Evolutionary conservation across 1,140 invertebrate genomes (phyloP).

Genomic region (Zaprionus taronus): DNA sequence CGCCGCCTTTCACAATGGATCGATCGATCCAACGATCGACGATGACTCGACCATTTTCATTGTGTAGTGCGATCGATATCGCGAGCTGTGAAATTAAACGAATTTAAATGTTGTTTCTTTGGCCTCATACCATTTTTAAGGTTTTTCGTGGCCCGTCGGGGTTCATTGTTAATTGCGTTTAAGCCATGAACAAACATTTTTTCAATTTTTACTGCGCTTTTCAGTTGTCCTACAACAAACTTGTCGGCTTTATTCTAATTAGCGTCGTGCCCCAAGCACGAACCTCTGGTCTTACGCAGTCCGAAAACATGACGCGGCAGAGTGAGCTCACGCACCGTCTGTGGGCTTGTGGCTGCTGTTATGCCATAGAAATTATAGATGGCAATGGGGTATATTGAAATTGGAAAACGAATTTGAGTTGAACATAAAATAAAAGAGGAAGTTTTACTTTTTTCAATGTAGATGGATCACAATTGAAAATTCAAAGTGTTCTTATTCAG

Average conservation of each 20-base stretch:
- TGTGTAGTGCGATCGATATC: constrained; percentile 61
- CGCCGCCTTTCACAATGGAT: constrained; percentile 48
- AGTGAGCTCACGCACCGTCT: constrained; percentile 8
- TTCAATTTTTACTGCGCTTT: neutral
- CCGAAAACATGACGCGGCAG: constrained; percentile 58
- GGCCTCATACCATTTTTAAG: neutral
- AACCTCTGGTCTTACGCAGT: constrained; percentile 72
- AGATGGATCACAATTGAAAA: too few species aligned
- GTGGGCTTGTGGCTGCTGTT: constrained; percentile 14
- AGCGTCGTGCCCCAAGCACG: constrained; percentile 49
- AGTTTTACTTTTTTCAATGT: neutral
- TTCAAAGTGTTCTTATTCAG: too few species aligned
- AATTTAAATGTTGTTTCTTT: constrained; percentile 50
- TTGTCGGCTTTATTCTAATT: constrained; percentile 74
- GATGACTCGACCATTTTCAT: constrained; percentile 66
- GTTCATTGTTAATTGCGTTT: constrained; percentile 47
- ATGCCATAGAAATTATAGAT: neutral
- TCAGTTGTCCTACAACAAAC: constrained; percentile 19
- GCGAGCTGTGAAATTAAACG: constrained; percentile 55
- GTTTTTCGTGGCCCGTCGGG: neutral
- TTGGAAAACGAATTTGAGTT: neutral
- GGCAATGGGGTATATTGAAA: constrained; percentile 4
- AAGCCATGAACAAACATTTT: constrained; percentile 68
- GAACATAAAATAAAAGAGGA: neutral
- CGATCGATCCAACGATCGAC: constrained; percentile 10